Conservation (phyloP, 2,113 vertebrate species). For the Rynchops niger region DNA sequence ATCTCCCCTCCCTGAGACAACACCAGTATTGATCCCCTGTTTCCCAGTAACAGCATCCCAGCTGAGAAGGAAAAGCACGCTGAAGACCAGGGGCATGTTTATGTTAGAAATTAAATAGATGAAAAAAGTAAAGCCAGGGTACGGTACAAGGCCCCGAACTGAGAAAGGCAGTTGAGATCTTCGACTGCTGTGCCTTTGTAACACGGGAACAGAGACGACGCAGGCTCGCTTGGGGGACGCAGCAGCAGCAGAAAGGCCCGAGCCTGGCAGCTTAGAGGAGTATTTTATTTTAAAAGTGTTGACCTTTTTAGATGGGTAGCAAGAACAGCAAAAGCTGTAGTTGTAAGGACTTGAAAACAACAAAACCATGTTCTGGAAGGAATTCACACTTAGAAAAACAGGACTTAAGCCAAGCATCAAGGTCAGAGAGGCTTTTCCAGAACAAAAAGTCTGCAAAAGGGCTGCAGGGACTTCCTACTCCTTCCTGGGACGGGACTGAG, state of each 20-base stretch:
- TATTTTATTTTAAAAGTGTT: background rate
- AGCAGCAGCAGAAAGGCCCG: background rate
- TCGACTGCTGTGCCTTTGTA: background rate
- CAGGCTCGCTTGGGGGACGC: fast-evolving
- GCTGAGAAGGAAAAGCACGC: fast-evolving
- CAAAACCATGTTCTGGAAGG: background rate
- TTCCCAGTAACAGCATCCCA: background rate
- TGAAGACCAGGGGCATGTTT: fast-evolving
- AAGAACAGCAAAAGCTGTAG: background rate
- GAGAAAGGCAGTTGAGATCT: background rate
- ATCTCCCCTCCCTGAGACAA: fast-evolving
- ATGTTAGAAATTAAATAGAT: fast-evolving
- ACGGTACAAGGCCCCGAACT: background rate
- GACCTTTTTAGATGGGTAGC: background rate
- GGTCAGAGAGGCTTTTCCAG: background rate
- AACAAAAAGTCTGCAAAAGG: fast-evolving
- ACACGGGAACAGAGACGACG: background rate
- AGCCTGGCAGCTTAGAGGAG: background rate
- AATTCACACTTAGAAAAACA: background rate
- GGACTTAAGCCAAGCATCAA: background rate
- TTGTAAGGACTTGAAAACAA: background rate
- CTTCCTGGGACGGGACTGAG: fast-evolving
- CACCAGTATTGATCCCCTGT: fast-evolving
- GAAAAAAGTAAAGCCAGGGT: fast-evolving
- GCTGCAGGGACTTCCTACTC: background rate